Conservation (phyloP, 2,113 vertebrate genomes). For the Poecile atricapillus region DNA sequence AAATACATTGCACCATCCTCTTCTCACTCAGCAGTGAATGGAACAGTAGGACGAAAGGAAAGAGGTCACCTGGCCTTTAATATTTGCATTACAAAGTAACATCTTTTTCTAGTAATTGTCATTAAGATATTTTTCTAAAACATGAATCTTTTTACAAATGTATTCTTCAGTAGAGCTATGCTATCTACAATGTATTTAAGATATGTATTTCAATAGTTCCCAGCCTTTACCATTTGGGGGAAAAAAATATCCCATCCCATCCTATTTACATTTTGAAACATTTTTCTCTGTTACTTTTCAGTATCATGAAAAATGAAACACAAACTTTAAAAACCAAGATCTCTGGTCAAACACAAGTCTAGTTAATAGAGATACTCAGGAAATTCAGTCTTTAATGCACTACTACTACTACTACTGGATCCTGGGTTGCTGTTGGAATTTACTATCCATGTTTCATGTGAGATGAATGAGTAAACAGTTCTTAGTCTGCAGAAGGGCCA, state of each 20-base stretch:
- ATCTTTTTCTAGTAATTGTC: background rate
- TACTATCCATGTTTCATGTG: background rate
- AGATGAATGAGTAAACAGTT: background rate
- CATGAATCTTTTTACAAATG: background rate
- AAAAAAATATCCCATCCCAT: background rate
- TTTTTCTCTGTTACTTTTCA: background rate
- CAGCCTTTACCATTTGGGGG: background rate
- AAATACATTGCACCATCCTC: background rate
- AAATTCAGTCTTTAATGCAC: background rate
- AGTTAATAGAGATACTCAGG: background rate
- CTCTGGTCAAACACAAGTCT: background rate
- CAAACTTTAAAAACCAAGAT: background rate
- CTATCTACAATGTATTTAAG: background rate
- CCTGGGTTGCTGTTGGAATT: background rate
- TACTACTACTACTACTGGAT: background rate
- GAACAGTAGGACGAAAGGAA: background rate
- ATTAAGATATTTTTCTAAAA: background rate
- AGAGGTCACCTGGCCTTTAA: background rate
- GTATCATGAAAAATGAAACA: background rate
- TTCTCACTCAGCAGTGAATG: background rate
- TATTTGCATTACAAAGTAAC: accelerated
- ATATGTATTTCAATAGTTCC: background rate
- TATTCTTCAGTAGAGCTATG: background rate
- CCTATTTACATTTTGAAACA: background rate
- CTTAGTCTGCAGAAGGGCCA: background rate